A percentile compares a stretch with the other conserved stretches of the same genome.
Conservation (phyloP, 2,797 vertebrate species). For the Peromyscus melanophrys region DNA sequence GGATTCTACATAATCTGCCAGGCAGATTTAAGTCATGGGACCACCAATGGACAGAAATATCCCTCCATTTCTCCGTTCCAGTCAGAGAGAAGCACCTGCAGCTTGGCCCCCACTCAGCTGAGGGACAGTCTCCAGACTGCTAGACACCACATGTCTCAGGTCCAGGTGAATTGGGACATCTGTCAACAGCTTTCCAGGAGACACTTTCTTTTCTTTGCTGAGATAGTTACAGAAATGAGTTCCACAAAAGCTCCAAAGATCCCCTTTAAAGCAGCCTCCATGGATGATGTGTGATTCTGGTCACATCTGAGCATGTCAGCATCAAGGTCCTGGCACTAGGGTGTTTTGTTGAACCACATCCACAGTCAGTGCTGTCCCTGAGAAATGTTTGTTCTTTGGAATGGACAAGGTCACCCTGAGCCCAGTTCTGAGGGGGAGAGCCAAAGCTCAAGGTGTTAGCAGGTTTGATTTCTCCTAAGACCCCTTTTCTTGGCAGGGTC, state of each 20-base stretch:
- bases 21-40: background rate
- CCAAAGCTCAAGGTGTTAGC: background rate
- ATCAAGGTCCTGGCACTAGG: background rate
- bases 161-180: too few relatives aligned
- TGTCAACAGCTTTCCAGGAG: background rate
- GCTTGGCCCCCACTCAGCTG: background rate
- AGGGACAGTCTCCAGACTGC: background rate
- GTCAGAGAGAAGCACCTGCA: background rate
- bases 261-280: too few relatives aligned
- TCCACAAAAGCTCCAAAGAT: background rate
- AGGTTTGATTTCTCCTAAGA: background rate
- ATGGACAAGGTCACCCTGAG: background rate
- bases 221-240: background rate
- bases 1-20: background rate
- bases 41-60: background rate
- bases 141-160: background rate
- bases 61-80: background rate
- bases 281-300: too few relatives aligned
- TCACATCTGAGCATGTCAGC: background rate
- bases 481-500: background rate
- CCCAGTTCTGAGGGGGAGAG: background rate
- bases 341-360: background rate
- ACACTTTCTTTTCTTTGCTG: background rate
- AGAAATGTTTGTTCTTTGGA: background rate
- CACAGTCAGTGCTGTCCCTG: background rate